Base-by-base conservation (phyloP, 1,140 invertebrate genomes). In the Zaprionus davidi region DNA sequence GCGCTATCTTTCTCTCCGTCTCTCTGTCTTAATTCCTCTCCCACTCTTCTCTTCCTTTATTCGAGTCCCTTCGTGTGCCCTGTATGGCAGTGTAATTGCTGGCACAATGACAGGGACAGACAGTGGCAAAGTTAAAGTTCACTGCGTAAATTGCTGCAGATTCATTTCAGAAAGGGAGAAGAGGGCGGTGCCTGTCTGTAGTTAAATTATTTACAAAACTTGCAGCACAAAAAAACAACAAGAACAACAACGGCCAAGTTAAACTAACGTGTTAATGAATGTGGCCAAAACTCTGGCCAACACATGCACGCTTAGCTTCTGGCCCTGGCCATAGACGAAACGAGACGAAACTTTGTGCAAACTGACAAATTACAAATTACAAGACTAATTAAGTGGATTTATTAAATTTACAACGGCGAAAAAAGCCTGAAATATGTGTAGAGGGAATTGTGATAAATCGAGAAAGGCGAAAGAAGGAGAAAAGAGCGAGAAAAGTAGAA, bases 201-300 rank as follows among this genome's bases (percentile, higher is more conserved):
- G 68, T 82, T 79, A 63, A 65, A 71, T 62, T 55, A 79, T 76
- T 79, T 69, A 60, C 64, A 46, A 49, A 63, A 53, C 24, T 59
- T 58, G 26, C 38, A 13, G 34, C 26, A 56, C 28, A 38, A 58
- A 58, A 24, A 67, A 70, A 51, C 56, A 58, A 34, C 56, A 36
- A 20, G 60, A 65, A 59, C 58, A 71, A 26, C 55, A 59, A 36
- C 20, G 46, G 46, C 46, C 63, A 70, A 75, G 55, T 71, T 71
- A 26, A 7, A 49, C 55, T 56, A 76, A 76, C 62, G 82, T 81
- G 67, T 64, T 81, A 81, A 81, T 84, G 73, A 81, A 84, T 84
- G 64, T 75, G 67, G 78, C 28, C 51, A 69, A 76, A 70, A 53
- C 41, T 70, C 44, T n/a, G 57, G 34, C 53, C 57, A 36, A 55